These are phyloP conservation scores for Phylloscopus trochilus DNA, from an alignment of 2,113 vertebrate species.

Conservation along the genomic window DNA sequence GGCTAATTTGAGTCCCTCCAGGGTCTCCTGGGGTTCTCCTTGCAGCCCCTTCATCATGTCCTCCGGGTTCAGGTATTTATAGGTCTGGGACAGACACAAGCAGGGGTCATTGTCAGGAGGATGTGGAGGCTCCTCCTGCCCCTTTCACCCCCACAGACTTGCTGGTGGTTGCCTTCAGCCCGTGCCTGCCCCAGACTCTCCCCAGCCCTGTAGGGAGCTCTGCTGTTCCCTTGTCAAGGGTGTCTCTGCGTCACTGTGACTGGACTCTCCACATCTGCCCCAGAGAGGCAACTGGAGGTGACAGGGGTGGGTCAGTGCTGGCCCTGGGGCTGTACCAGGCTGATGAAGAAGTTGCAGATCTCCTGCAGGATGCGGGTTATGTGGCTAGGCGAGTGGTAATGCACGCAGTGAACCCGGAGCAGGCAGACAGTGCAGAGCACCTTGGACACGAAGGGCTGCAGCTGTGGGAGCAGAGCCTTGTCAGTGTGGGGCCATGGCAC, in stretches of 20 bases:
- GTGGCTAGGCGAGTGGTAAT: constrained; percentile 68
- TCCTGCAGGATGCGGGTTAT: constrained; percentile 72
- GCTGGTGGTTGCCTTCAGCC: not conserved
- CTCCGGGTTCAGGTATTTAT: constrained; percentile 69
- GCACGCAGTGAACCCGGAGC: constrained; percentile 66
- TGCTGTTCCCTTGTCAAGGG: not conserved
- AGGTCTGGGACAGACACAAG: constrained; percentile 56
- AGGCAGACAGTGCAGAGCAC: constrained; percentile 68
- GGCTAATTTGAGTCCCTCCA: constrained; percentile 47
- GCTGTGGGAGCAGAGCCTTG: constrained; percentile 23
- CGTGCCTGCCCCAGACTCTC: not conserved
- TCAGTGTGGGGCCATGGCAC: rapidly evolving
- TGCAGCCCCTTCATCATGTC: constrained; percentile 76
- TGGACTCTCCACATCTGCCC: not conserved
- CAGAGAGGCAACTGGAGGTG: no score
- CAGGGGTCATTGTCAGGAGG: not conserved
- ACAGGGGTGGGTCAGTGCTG: not conserved
- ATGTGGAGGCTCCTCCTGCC: not conserved
- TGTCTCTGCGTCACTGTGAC: rapidly evolving
- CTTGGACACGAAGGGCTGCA: constrained; percentile 52
- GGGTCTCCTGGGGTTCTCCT: constrained; percentile 62
- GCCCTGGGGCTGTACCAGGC: constrained; percentile 64
- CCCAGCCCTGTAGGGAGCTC: rapidly evolving
- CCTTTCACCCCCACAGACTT: not conserved
- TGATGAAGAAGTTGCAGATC: constrained; percentile 79